Conservation (phyloP, 2,797 vertebrate genomes). For the Gallinago solitaria region DNA sequence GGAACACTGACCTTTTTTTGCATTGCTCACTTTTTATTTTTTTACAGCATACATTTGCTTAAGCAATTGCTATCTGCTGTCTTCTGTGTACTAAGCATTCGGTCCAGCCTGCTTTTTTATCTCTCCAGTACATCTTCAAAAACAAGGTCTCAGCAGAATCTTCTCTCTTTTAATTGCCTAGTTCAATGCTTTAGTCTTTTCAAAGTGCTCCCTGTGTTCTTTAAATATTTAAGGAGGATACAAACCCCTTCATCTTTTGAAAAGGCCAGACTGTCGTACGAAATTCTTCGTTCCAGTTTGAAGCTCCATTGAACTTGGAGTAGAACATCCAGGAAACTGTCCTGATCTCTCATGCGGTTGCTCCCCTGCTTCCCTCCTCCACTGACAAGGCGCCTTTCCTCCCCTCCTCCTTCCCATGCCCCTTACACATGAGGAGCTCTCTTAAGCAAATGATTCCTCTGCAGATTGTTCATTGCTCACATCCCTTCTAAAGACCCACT, state of each 20-base stretch:
- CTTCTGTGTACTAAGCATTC: not conserved
- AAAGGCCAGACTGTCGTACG: slow-evolving; percentile 6
- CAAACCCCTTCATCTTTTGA: slow-evolving; percentile 11
- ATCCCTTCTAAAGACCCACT: not conserved
- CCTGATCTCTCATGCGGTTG: not conserved
- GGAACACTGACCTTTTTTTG: not conserved
- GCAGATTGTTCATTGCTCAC: not conserved
- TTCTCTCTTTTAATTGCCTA: slow-evolving; percentile 38
- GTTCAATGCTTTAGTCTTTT: slow-evolving; percentile 11
- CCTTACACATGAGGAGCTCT: not conserved
- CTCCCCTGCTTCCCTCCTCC: not conserved
- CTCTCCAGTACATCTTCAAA: not conserved
- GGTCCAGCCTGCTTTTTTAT: not conserved
- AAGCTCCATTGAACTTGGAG: slow-evolving; percentile 12
- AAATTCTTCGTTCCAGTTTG: not conserved
- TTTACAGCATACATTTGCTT: not conserved
- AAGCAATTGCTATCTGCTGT: not conserved
- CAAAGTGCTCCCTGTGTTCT: slow-evolving; percentile 4
- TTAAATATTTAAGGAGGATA: slow-evolving; percentile 49
- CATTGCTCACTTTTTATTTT: not conserved
- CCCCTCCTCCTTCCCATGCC: not conserved
- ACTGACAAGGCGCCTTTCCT: fast-evolving
- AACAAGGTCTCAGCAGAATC: slow-evolving; percentile 37
- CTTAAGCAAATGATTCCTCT: not conserved
- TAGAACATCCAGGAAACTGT: not conserved